Evolutionary conservation across 2,797 vertebrate species (phyloP).

Genomic region (Furcifer pardalis): DNA sequence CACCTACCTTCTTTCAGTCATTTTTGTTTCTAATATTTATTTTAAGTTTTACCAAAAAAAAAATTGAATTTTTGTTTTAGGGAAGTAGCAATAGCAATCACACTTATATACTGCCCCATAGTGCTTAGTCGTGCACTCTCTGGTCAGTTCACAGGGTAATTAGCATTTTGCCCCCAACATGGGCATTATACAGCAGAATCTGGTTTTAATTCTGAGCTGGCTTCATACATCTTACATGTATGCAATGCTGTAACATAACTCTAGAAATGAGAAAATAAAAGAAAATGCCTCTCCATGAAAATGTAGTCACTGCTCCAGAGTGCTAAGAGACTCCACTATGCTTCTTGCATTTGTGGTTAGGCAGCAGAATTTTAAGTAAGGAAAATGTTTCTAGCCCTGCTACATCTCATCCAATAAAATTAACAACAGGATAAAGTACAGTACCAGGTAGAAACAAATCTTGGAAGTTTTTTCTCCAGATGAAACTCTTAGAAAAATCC

Average conservation of each 20-base stretch:
- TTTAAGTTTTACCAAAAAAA: too few relatives aligned
- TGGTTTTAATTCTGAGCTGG: not conserved
- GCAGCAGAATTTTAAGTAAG: not conserved
- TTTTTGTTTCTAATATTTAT: too few relatives aligned
- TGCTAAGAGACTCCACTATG: not conserved
- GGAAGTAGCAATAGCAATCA: too few relatives aligned
- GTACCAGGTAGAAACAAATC: not conserved
- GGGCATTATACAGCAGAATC: not conserved
- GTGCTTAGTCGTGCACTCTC: too few relatives aligned
- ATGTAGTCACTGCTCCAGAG: not conserved
- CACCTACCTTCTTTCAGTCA: too few relatives aligned
- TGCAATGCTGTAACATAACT: not conserved
- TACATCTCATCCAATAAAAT: not conserved
- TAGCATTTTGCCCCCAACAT: too few relatives aligned
- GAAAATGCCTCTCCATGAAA: not conserved
- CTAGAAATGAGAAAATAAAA: not conserved
- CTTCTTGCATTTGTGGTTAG: not conserved
- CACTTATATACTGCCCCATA: too few relatives aligned
- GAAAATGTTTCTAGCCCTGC: not conserved
- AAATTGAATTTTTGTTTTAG: too few relatives aligned
- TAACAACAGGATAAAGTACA: not conserved
- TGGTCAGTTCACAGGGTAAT: too few relatives aligned
- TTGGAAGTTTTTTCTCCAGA: too few relatives aligned
- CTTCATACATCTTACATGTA: not conserved
- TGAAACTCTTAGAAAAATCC: too few relatives aligned